Conservation (phyloP, 2,113 vertebrate species). For the Albula goreensis region DNA sequence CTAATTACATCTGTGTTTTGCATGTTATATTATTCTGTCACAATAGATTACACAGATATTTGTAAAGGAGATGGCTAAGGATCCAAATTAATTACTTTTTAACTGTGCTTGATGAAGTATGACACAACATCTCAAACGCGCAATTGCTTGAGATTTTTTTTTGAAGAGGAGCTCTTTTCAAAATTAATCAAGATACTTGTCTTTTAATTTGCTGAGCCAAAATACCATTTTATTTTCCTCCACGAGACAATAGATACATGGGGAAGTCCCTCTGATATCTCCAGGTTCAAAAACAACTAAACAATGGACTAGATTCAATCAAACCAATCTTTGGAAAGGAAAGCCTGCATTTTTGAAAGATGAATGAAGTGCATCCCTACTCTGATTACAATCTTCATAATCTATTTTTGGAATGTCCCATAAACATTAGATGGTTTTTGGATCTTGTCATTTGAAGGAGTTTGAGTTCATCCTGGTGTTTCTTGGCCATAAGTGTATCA, state of each 20-base stretch:
- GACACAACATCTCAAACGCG: constrained; percentile 42
- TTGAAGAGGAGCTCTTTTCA: background rate
- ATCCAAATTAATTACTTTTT: constrained; percentile 53
- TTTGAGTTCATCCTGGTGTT: too few relatives aligned
- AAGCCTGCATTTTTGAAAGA: too few relatives aligned
- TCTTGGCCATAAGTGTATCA: too few relatives aligned
- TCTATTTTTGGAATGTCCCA: too few relatives aligned
- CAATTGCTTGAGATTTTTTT: background rate
- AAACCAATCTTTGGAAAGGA: too few relatives aligned
- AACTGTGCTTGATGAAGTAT: constrained; percentile 52
- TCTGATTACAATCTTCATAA: too few relatives aligned
- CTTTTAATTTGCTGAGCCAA: background rate
- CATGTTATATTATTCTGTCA: constrained; percentile 70
- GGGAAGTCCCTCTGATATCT: too few relatives aligned
- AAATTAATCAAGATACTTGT: background rate
- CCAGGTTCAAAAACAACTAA: too few relatives aligned
- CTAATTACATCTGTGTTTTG: constrained; percentile 56
- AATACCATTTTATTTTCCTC: background rate
- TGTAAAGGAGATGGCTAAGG: constrained; percentile 52
- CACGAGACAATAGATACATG: background rate
- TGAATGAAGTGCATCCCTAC: too few relatives aligned
- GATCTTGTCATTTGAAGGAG: too few relatives aligned
- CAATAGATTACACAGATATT: constrained; percentile 59
- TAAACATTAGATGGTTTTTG: too few relatives aligned
- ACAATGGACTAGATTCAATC: too few relatives aligned